phyloP scores from a whole-genome alignment of 2,113 vertebrate species.

The Dolichallabes microphthalmus region DNA sequence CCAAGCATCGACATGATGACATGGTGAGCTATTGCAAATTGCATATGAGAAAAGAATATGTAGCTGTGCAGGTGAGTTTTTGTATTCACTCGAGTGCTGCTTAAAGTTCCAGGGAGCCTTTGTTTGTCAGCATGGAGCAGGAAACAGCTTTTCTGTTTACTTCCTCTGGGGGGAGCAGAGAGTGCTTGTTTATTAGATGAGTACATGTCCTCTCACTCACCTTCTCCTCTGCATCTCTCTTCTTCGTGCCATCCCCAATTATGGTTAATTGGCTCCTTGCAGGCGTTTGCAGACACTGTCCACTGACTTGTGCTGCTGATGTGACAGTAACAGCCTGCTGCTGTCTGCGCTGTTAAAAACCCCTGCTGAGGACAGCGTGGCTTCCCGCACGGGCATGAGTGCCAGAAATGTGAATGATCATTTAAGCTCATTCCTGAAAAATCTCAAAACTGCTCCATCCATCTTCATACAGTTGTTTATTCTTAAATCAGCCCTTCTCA shows the following conservation, averaged over 20 bases:
- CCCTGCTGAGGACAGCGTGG: constrained; percentile 36
- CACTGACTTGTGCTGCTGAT: constrained; percentile 44
- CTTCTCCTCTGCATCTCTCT: constrained; percentile 41
- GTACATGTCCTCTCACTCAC: constrained; percentile 47
- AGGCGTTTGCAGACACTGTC: constrained; percentile 41
- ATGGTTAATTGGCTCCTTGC: constrained; percentile 45
- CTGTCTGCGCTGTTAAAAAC: constrained; percentile 39
- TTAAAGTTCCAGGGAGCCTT: constrained; percentile 2
- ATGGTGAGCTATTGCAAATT: background rate
- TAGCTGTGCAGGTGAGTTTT: background rate
- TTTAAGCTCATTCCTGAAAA: constrained; percentile 38
- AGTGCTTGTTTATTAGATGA: constrained; percentile 42
- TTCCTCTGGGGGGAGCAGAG: constrained; percentile 43
- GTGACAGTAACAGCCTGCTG: constrained; percentile 31
- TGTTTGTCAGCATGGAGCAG: background rate
- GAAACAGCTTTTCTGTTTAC: constrained; percentile 19
- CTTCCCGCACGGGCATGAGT: constrained; percentile 7
- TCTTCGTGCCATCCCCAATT: constrained; percentile 41
- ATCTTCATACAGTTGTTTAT: constrained; percentile 42
- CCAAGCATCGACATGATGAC: constrained; percentile 9
- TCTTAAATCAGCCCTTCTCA: constrained; percentile 13
- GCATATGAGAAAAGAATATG: background rate
- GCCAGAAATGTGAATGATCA: constrained; percentile 34
- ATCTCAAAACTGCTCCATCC: constrained; percentile 27
- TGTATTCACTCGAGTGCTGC: background rate